Base-by-base conservation (phyloP, 2,113 vertebrate genomes). In the Rhombomys opimus region DNA sequence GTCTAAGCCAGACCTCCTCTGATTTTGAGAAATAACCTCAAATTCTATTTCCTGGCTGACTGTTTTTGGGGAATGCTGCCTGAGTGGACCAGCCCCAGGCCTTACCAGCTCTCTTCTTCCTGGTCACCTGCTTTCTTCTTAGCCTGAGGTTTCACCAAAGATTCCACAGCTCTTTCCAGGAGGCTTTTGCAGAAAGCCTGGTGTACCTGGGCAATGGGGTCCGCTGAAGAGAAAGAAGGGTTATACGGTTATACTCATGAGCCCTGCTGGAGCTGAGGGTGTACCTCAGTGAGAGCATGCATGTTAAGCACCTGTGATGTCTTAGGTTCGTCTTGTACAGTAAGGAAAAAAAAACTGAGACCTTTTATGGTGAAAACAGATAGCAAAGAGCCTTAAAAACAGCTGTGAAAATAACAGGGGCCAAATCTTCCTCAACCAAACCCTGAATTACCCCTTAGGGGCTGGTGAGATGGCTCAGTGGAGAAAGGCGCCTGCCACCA, bases 181-280 rank as follows among this genome's bases (percentile, higher is more conserved):
- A 99, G 99, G 97, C 99, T 99, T 98, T 99, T 99, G 98, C 99
- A 99, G 98, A 99, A 99, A 0, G 99, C 99, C 97, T 99, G 99
- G 98, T 99, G 99, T 91, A 99, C 99, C 98, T 99, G 99, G 57
- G 99, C 99, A 2, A 99, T 98, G 93, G 99, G 99, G 97, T 99
- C 99, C 2, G 98, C 99, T 99, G 98, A 8, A 97, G 35, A 95
- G 18, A 86, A 76, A 86, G 57, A 61, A 63, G 41, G 4, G 59
- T 89, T 87, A 17, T 20, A 46, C 46, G 38, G 67, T 32, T 22
- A 76, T 5, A 54, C 23, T 22, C 12, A 8, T 3, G 14, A 72
- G 27, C 23, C 32, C 67, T 17, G 38, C n/a, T 41, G 61, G 68
- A 35, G 52, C 14, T 4, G 3, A 52, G 57, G n/a, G 38, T 50